Evolutionary conservation across 2,797 vertebrate genomes (phyloP), one percentile per base, ranked within the genome.

Genomic region (Bryconaethiops microstoma): DNA sequence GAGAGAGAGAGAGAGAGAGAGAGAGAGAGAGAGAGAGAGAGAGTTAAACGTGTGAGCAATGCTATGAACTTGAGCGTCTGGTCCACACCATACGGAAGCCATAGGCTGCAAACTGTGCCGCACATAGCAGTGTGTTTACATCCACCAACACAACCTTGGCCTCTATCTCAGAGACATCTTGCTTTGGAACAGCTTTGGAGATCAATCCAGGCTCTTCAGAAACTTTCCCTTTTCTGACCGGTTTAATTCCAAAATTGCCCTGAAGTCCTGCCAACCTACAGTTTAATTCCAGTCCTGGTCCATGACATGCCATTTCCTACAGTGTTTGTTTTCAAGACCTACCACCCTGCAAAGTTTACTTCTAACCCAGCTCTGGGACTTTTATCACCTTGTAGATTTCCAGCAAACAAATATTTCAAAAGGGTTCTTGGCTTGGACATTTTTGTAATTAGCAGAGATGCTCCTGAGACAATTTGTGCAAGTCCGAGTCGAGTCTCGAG

Each of bases 11-110:
- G 63, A 23, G 67, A 70, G 39, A 42, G 40, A 45, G 19, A 45
- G 19, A 45, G 17, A 50, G 45, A 16, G 10, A 70, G 42, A 70
- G 14, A 9, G 50, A 52, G 12, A 55, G 16, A 57, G 19, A 72
- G 21, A 55, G 50, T 73, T 55, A 73, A 55, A 73, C 40, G 71
- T 74, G 71, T 74, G 29, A 74, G 25, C 70, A 73, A 40, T 57
- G 40, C 71, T 74, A 74, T 59, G 25, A 74, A 74, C 54, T n/a
- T 73, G 17, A 25, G 29, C 19, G 71, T 74, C 71, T 74, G 71
- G 52, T 40, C 21, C 71, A 39, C 21, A 12, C 52, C 50, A 73
- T 55, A 73, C 59, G 71, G 71, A 74, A 74, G 17, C 54, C 71
- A 39, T 29, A 74, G 29, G 71, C 54, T 10, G 23, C 70, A 73